phyloP scores from a whole-genome alignment of 2,113 vertebrate species.

The Uria lomvia region DNA sequence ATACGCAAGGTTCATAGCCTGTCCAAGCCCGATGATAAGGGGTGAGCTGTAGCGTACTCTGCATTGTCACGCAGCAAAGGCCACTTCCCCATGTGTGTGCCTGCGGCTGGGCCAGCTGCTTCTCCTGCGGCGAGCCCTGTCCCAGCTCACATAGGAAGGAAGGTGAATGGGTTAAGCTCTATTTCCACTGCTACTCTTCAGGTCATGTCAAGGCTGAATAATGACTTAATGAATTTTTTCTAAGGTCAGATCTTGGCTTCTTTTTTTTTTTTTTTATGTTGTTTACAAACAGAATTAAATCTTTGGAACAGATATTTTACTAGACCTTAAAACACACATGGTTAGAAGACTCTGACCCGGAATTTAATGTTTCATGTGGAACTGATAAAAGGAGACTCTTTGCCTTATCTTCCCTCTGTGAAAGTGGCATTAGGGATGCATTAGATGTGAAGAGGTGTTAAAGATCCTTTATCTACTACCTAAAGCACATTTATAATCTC shows the following conservation, averaged over 20 bases:
- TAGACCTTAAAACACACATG: background rate
- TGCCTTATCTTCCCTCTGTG: background rate
- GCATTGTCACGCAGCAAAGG: background rate
- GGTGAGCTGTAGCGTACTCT: background rate
- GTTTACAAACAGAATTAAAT: background rate
- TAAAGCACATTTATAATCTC: background rate
- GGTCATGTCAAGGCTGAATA: background rate
- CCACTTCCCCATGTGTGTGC: fast-evolving
- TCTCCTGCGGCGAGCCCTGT: fast-evolving
- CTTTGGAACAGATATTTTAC: background rate
- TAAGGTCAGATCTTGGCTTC: background rate
- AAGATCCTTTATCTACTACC: background rate
- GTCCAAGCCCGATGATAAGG: background rate
- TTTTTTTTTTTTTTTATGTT: background rate
- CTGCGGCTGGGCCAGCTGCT: background rate
- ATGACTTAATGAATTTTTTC: background rate
- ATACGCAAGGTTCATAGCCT: background rate
- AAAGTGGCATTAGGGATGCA: background rate
- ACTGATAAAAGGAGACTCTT: background rate
- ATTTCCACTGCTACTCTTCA: background rate
- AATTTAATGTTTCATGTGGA: background rate
- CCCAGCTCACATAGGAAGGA: background rate
- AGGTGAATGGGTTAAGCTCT: background rate
- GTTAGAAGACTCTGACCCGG: background rate
- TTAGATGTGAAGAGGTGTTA: background rate